Base-by-base conservation (phyloP, 2,888 invertebrate genomes). In the Tipula helvola region DNA sequence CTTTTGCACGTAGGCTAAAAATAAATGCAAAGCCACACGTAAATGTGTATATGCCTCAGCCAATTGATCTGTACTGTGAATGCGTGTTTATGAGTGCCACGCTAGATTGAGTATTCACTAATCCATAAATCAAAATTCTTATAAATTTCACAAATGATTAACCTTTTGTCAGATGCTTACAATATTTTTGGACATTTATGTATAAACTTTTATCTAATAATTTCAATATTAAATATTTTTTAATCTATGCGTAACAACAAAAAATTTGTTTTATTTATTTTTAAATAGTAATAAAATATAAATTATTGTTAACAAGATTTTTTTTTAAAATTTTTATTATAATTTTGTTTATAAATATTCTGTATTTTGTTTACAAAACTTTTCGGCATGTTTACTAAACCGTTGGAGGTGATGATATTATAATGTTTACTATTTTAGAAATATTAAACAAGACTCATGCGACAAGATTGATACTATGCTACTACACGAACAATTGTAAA, bases 261-360 rank as follows among this genome's bases (percentile, higher is more conserved):
- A 7, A 71, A n/a, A 18, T 10, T 18, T 71, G 7, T 57, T 71
- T 71, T 71, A 71, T 71, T 71, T 47, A 42, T 42, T 42, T 42
- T 42, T 52, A 57, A 57, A 57, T 5, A 57, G 16, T 16, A 57
- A 57, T 57, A 57, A 71, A 71, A 71, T 71, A 71, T 71, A 71
- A 71, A 71, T 71, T 71, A 71, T 71, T 71, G 28, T 71, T 71
- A 71, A 71, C 71, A 71, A 71, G 28, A 71, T 71, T 71, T 71
- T 71, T 52, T 71, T 71, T 71, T 71, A 12, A 71, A 52, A 16
- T 57, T 71, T 71, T 71, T 71, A 71, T 71, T 71, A 71, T 71
- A 71, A 71, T 71, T 71, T 71, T 71, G 71, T 71, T 71, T 71
- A 71, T 71, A 71, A 71, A 71, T 71, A 71, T 71, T 71, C 71